Base-by-base conservation (phyloP, 2,797 vertebrate genomes). In the Coregonus suidteri region DNA sequence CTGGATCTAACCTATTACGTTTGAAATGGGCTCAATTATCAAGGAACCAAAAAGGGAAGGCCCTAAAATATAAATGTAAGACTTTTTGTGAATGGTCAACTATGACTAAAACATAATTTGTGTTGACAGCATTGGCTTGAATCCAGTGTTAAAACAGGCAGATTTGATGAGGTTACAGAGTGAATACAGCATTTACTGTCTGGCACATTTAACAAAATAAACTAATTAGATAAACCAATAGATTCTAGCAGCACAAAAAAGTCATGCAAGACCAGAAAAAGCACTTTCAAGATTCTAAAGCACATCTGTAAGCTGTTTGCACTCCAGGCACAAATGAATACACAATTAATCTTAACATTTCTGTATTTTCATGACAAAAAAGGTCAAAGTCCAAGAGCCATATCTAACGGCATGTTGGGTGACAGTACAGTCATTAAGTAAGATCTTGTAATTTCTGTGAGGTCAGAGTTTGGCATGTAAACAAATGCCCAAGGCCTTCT, bases 201-300 rank as follows among this genome's bases (percentile, higher is more conserved):
- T 95, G 95, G 95, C 96, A 96, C 94, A 83, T 93, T 91, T 83
- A 80, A 93, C 25, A 91, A 89, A 93, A 77, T 47, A 18, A 34
- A 37, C 35, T 37, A 81, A 71, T 35, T 41, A 68, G 65, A 67
- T 64, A 83, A 79, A 66, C 77, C 52, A 80, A 83, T 75, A 77
- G 75, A 84, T 95, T 87, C 91, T 95, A 97, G 96, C 96, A 97
- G 97, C 97, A 97, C 96, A 93, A 94, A 93, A 95, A 93, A 47
- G 41, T 94, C 94, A 96, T 97, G 96, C 96, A 95, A 95, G 95
- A 95, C 95, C 93, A 97, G 95, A 96, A 95, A 95, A 96, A 97
- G 96, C 97, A 98, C 96, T 97, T 97, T 51, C 93, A 95, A 91
- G 93, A 96, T 85, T 83, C 85, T 88, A 90, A 91, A 90, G 87